These are phyloP conservation scores for Dendrocincla fuliginosa DNA, from an alignment of 2,797 vertebrate species.

Conservation along the genomic window DNA sequence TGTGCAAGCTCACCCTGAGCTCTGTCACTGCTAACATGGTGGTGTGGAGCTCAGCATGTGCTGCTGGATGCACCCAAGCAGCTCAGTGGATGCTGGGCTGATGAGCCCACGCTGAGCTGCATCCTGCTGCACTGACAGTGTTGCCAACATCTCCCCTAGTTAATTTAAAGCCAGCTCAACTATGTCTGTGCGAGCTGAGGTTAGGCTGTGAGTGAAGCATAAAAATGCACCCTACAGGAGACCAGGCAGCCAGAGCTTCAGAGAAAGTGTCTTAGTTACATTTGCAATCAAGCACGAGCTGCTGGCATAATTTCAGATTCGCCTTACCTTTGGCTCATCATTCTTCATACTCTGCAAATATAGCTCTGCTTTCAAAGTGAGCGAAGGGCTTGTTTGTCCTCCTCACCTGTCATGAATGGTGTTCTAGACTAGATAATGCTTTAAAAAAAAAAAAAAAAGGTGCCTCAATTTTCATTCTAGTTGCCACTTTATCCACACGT, in stretches of 20 bases:
- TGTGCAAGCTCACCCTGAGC: not conserved
- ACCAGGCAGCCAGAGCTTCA: not conserved
- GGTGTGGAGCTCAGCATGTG: not conserved
- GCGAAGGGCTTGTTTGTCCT: not conserved
- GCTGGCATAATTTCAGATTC: not conserved
- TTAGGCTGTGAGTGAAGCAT: not conserved
- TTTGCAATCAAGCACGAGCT: not conserved
- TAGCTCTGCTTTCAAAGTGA: not conserved
- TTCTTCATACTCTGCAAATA: not conserved
- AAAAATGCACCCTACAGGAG: slow-evolving; percentile 39
- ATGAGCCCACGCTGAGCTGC: not conserved
- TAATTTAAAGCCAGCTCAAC: slow-evolving; percentile 30
- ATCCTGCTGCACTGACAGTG: not conserved
- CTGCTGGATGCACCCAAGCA: not conserved
- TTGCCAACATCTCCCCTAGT: not conserved
- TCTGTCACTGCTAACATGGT: not conserved
- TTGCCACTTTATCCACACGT: not conserved
- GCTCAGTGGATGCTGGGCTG: not conserved
- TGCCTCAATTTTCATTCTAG: not conserved
- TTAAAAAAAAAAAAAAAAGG: not conserved
- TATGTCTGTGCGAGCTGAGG: slow-evolving; percentile 9
- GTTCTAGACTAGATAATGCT: not conserved
- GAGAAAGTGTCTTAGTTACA: slow-evolving; percentile 17
- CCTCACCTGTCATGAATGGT: not conserved
- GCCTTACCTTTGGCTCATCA: not conserved